Percentiles rank a stretch among this genome's conserved stretches.
phyloP scores from a whole-genome alignment of 1,140 invertebrate species.

The Diorhabda sublineata region DNA sequence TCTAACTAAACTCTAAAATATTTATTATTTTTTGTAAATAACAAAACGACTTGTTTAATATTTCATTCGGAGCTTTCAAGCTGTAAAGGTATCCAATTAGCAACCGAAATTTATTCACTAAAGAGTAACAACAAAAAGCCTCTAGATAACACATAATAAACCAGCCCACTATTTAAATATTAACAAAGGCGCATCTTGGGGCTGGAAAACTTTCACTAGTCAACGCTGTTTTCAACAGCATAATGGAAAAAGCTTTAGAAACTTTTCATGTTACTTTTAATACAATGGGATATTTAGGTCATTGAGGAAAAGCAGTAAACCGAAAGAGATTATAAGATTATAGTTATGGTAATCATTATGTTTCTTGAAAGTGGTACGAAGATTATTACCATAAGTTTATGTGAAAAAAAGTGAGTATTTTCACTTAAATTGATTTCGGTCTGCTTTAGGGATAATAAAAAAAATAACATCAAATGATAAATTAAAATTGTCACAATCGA shows the following conservation, averaged over 20 bases:
- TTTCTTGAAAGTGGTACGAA: conserved; percentile 3
- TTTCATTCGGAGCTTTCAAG: no score
- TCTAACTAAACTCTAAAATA: no score
- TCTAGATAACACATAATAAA: conserved; percentile 4
- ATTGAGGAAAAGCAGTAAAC: conserved; percentile 4
- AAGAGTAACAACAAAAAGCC: background rate
- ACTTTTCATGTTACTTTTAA: conserved; percentile 14
- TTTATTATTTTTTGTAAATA: no score
- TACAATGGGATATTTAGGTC: conserved; percentile 11
- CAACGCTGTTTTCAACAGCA: conserved; percentile 5
- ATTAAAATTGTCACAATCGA: no score
- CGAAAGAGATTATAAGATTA: conserved; percentile 6
- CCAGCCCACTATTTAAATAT: conserved; percentile 11
- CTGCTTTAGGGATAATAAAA: no score
- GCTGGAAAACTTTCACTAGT: conserved; percentile 11
- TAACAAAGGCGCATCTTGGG: conserved; percentile 12
- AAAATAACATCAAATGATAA: no score
- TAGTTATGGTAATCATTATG: conserved; percentile 3
- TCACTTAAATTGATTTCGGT: no score
- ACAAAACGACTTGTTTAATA: no score
- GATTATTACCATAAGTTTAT: background rate
- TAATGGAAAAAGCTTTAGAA: conserved; percentile 7
- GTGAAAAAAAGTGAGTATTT: no score
- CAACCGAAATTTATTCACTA: background rate
- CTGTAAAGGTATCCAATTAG: background rate